Base-by-base conservation (phyloP, 2,113 vertebrate genomes). In the Hirundichthys speculiger region DNA sequence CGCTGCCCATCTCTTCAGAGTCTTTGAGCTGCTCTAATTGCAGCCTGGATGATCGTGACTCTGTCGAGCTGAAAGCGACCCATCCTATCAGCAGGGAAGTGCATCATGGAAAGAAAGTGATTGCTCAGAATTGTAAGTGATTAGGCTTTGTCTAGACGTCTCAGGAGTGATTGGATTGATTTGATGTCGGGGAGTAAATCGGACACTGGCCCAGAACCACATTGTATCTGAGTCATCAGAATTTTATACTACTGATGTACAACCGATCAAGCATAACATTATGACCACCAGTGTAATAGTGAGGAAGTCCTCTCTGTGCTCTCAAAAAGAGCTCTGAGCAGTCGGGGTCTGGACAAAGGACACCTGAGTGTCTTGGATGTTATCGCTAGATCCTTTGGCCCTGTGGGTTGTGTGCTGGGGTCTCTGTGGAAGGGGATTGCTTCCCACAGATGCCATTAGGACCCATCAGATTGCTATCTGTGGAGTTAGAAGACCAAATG, bases 81-180 rank as follows among this genome's bases (percentile, higher is more conserved):
- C 24, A 19, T 77, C 75, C 75, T 65, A 71, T 83, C 77, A 73
- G 77, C 56, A 3, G 10, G 34, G 43, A 74, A 83, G 70, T 85
- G 86, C 84, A 86, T 88, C 84, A 77, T 59, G 77, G 84, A 82
- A 81, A 52, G 82, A 81, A 81, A 88, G 82, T 85, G 86, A 88
- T 88, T 85, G 86, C 84, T 82, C 75, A 60, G 80, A 82, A 79
- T 80, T 77, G 80, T 86, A 79, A 86, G 82, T 82, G 82, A 86
- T 88, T 88, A 85, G 77, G 79, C 73, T 82, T 83, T 85, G 84
- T 81, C 86, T 82, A 79, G 79, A 84, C 62, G 74, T 78, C 79
- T 84, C 71, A 0, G 74, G 75, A 75, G 64, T 79, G 80, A 87
- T 79, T 79, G 79, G 80, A 88, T 88, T 86, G 82, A 87, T 83